Conservation (phyloP, 2,888 invertebrate genomes). For the Epinotia ramella region DNA sequence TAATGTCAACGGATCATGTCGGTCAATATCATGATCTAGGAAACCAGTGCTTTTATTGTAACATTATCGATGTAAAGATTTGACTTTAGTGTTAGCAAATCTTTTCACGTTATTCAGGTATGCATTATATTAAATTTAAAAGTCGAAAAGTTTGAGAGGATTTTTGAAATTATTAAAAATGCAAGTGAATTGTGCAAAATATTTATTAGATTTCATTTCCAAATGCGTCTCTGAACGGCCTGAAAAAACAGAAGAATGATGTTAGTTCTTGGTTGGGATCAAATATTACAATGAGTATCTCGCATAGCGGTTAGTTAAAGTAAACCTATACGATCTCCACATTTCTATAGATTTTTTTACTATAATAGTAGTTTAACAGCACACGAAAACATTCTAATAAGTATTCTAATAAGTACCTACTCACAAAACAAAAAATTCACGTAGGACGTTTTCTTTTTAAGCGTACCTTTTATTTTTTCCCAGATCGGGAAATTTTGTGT, state of each 20-base stretch:
- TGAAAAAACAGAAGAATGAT: conserved; percentile 42
- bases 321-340: background rate
- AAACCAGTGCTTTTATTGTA: too few relatives aligned
- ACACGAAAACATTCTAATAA: background rate
- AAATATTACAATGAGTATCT: background rate
- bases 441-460: too few relatives aligned
- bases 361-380: background rate
- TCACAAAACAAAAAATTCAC: background rate
- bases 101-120: too few relatives aligned
- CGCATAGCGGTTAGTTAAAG: conserved; percentile 2
- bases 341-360: background rate
- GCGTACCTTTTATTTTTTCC: too few relatives aligned
- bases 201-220: conserved; percentile 36
- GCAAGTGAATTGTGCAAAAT: conserved; percentile 15
- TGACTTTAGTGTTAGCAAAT: too few relatives aligned
- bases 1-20: too few relatives aligned
- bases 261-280: conserved; percentile 24
- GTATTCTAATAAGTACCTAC: background rate
- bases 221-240: conserved; percentile 37
- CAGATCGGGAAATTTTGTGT: too few relatives aligned
- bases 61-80: too few relatives aligned
- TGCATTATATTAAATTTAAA: too few relatives aligned
- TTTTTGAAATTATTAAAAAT: conserved; percentile 23
- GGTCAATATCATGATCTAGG: too few relatives aligned
- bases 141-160: background rate